Conservation (phyloP, 35 echinoderm and acorn worm species). For the Ophioderma brevispina region DNA sequence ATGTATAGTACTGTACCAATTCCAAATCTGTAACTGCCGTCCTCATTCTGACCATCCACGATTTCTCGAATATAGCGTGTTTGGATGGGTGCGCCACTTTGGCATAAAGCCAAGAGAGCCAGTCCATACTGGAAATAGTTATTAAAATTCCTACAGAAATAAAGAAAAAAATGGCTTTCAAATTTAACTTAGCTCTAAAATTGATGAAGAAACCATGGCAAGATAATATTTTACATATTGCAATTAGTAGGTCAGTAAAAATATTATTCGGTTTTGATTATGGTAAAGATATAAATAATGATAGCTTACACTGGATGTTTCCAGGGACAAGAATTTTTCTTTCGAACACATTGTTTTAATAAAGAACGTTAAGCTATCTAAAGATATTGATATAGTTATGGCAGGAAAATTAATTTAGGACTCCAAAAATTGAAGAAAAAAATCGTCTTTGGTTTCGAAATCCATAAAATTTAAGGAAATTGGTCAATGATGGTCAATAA, state of each 20-base stretch:
- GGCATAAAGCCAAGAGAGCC: slow-evolving; percentile 66
- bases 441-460: too few species aligned
- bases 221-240: not conserved
- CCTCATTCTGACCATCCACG: slow-evolving; percentile 28
- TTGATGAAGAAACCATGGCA: not conserved
- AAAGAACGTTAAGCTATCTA: too few species aligned
- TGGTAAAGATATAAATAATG: not conserved
- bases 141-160: slow-evolving; percentile 4
- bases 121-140: slow-evolving; percentile 70
- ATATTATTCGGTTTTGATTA: not conserved
- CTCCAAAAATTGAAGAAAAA: too few species aligned
- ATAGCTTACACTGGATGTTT: not conserved
- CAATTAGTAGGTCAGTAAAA: not conserved
- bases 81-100: slow-evolving; percentile 8
- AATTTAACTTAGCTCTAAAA: not conserved
- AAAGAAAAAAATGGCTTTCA: not conserved
- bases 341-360: too few species aligned
- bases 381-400: too few species aligned
- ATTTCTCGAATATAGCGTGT: slow-evolving; percentile 12
- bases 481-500: not conserved
- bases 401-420: too few species aligned
- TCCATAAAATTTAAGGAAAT: too few species aligned
- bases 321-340: too few species aligned
- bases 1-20: slow-evolving; percentile 36
- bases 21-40: slow-evolving; percentile 55